Percentiles rank a stretch among this genome's conserved stretches.
phyloP scores from a whole-genome alignment of 2,888 invertebrate species.

The Pyrocoelia pectoralis region DNA sequence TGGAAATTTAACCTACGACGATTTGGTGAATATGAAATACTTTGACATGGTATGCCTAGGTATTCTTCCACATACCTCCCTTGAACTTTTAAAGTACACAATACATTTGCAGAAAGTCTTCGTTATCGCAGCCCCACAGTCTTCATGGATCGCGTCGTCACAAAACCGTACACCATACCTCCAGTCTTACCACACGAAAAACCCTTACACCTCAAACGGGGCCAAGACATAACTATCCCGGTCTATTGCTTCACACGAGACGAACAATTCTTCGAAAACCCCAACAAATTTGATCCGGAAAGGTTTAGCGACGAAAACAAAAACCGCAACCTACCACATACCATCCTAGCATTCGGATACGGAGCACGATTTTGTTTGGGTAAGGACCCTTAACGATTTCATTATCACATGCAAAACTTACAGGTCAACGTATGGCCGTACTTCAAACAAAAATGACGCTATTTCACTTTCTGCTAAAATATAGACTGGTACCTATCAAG shows the following conservation, averaged over 20 bases:
- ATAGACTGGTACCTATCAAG: constrained; percentile 44
- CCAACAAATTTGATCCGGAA: constrained; percentile 63
- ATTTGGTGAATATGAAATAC: constrained; percentile 61
- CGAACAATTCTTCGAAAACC: constrained; percentile 64
- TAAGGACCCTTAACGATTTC: constrained; percentile 19
- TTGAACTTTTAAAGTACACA: too few relatives aligned
- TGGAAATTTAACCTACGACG: constrained; percentile 59
- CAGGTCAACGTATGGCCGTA: constrained; percentile 51
- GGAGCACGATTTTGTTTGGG: constrained; percentile 57
- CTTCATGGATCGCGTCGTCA: constrained; percentile 59
- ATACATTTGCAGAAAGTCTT: not conserved
- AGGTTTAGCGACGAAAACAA: constrained; percentile 65
- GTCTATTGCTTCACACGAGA: constrained; percentile 64
- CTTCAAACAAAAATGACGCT: constrained; percentile 58
- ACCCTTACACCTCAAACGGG: constrained; percentile 55
- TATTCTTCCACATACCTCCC: too few relatives aligned
- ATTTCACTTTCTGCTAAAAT: constrained; percentile 50
- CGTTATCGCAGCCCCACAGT: not conserved
- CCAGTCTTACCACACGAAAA: constrained; percentile 49
- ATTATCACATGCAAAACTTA: constrained; percentile 53
- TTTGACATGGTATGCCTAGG: constrained; percentile 61
- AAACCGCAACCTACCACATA: constrained; percentile 60
- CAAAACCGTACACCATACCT: constrained; percentile 60
- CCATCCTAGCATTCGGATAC: constrained; percentile 64
- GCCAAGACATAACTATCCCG: constrained; percentile 61